phyloP scores from a whole-genome alignment of 2,888 invertebrate genomes.

The Agelastica alni region DNA sequence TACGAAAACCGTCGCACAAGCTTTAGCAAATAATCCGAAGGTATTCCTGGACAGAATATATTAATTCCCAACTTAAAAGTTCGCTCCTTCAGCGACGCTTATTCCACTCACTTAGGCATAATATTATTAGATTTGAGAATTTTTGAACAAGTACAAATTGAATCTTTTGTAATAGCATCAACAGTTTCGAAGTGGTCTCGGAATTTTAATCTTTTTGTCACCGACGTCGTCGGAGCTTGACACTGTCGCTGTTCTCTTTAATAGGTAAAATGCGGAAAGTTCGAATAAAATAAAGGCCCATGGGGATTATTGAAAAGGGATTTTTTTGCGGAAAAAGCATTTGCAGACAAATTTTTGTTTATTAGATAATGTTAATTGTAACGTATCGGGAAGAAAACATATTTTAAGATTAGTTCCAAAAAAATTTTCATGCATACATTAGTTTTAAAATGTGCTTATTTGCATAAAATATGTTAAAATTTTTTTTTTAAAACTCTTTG shows the following conservation, averaged over 20 bases:
- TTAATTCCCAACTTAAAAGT: constrained; percentile 31
- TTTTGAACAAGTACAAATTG: constrained; percentile 36
- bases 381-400: too few relatives aligned
- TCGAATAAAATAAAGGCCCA: constrained; percentile 15
- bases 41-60: constrained; percentile 33
- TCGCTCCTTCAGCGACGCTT: constrained; percentile 25
- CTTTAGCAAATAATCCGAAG: constrained; percentile 15
- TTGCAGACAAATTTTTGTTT: background rate
- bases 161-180: constrained; percentile 35
- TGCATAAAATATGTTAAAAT: too few relatives aligned
- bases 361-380: too few relatives aligned
- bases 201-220: constrained; percentile 31
- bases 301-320: constrained; percentile 3
- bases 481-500: too few relatives aligned
- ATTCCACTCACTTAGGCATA: constrained; percentile 34
- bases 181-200: constrained; percentile 29
- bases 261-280: constrained; percentile 16
- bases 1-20: constrained; percentile 4
- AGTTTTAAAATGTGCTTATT: too few relatives aligned
- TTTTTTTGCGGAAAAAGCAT: background rate
- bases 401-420: too few relatives aligned
- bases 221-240: constrained; percentile 16
- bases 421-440: too few relatives aligned
- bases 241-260: constrained; percentile 15
- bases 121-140: constrained; percentile 36